A percentile compares a stretch with the other conserved stretches of the same genome.
Conservation (phyloP, 2,113 vertebrate genomes). For the Limnothrissa miodon region DNA sequence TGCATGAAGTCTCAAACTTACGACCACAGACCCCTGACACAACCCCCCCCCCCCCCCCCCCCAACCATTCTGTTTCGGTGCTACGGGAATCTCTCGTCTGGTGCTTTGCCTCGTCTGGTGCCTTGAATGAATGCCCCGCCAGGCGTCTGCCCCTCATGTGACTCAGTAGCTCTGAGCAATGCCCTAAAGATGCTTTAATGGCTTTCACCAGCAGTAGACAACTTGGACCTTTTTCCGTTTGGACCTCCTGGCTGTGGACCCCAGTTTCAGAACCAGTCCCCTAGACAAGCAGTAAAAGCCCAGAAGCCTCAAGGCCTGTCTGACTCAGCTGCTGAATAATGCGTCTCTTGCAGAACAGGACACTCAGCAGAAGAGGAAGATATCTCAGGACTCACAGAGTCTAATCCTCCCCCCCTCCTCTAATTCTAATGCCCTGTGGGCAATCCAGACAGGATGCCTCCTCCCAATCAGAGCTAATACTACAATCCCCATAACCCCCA, state of each 20-base stretch:
- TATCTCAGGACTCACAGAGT: constrained; percentile 59
- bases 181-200: neutral
- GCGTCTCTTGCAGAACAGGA: constrained; percentile 51
- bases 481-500: neutral
- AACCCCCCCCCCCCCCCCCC: neutral
- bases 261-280: constrained; percentile 7
- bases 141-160: neutral
- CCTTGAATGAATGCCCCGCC: neutral
- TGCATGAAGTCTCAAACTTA: neutral
- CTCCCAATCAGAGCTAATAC: constrained; percentile 51
- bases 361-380: no score
- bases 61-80: neutral
- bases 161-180: neutral
- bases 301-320: neutral
- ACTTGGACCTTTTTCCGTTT: neutral
- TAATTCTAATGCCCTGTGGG: constrained; percentile 22
- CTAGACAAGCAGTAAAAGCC: constrained; percentile 1
- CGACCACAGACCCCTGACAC: neutral
- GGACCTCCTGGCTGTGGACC: no score
- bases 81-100: neutral
- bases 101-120: no score
- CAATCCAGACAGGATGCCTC: constrained; percentile 58
- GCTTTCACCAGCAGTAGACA: neutral
- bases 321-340: constrained; percentile 66
- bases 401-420: constrained; percentile 51